Evolutionary conservation across 2,797 vertebrate genomes (phyloP), one percentile per base, ranked within the genome.

Genomic region (Periparus ater): DNA sequence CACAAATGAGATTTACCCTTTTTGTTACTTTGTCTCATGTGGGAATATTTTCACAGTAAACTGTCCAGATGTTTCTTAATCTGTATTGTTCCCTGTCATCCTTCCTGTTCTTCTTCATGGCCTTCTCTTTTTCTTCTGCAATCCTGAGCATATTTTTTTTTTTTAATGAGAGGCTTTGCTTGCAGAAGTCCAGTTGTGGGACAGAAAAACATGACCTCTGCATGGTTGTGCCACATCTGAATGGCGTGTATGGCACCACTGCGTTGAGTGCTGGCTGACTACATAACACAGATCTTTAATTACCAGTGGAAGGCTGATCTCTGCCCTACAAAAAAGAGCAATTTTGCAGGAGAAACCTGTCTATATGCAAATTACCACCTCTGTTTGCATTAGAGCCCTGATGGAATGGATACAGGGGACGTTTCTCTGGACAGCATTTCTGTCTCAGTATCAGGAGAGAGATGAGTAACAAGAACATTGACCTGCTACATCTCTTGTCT

Each of bases 281-380:
- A 47, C 13, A 47, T 67, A 81, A 50, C 36, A 40, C 0, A 0
- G 16, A 40, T 58, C 34, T 55, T 62, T 90, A 83, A 91, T 67
- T 73, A 53, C 38, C 38, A 47, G 17, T 21, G 38, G n/a, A 86
- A 78, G 29, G 16, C 20, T 62, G 61, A 26, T 80, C 25, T 63
- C 38, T 70, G 36, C 58, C 83, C 45, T 40, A 50, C 71, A 80
- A 75, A 51, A 81, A 92, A 80, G 13, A 63, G 20, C 50, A 81
- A 13, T 81, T 91, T 95, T 89, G 47, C 54, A 78, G 67, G 4
- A 72, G 27, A 93, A 88, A 95, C 30, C 54, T 92, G n/a, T 91
- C 45, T 89, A 34, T 88, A 88, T 71, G 85, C 53, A 93, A 96
- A 93, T 95, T 23, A 44, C 13, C 44, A 60, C 10, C 17, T 77